Evolutionary conservation across 2,888 invertebrate genomes (phyloP).

Genomic region (Platerodrilus igneus): DNA sequence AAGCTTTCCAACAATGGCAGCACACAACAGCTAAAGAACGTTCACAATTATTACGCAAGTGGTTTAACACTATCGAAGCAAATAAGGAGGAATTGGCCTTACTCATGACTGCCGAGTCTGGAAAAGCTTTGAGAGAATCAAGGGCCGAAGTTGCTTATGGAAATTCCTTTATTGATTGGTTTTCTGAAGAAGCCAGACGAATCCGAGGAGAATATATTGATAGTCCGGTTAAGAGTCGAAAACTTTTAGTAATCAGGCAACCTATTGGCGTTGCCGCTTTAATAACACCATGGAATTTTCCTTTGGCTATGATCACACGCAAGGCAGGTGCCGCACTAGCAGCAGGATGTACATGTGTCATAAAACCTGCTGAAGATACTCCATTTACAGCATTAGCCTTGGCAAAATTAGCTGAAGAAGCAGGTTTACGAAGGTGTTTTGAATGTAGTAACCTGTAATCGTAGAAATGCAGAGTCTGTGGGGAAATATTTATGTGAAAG

Average conservation of each 20-base stretch:
- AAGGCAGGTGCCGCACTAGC: conserved; percentile 94
- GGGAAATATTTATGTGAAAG: conserved; percentile 84
- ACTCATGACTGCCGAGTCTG: conserved; percentile 79
- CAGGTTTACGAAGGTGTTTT: conserved; percentile 93
- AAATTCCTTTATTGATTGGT: conserved; percentile 93
- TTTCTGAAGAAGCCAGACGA: conserved; percentile 87
- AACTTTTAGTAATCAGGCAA: conserved; percentile 71
- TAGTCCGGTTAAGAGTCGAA: conserved; percentile 67
- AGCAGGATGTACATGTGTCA: conserved; percentile 90
- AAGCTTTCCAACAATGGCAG: conserved; percentile 75
- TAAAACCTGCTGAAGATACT: conserved; percentile 95
- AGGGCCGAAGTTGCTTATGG: conserved; percentile 87
- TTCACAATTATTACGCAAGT: conserved; percentile 63
- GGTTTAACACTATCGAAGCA: conserved; percentile 71
- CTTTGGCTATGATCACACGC: conserved; percentile 95
- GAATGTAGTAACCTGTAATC: conserved; percentile 80
- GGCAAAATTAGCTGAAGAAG: conserved; percentile 78
- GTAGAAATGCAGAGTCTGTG: conserved; percentile 69
- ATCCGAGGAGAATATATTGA: conserved; percentile 76
- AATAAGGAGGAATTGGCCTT: conserved; percentile 70
- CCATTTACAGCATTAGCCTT: conserved; percentile 89
- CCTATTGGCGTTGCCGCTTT: conserved; percentile 93
- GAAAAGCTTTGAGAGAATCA: conserved; percentile 87
- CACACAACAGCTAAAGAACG: conserved; percentile 75
- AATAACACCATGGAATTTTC: conserved; percentile 95